These are phyloP conservation scores for Melanotaenia maccullochi DNA, from an alignment of 2,797 vertebrate species.

Conservation along the genomic window DNA sequence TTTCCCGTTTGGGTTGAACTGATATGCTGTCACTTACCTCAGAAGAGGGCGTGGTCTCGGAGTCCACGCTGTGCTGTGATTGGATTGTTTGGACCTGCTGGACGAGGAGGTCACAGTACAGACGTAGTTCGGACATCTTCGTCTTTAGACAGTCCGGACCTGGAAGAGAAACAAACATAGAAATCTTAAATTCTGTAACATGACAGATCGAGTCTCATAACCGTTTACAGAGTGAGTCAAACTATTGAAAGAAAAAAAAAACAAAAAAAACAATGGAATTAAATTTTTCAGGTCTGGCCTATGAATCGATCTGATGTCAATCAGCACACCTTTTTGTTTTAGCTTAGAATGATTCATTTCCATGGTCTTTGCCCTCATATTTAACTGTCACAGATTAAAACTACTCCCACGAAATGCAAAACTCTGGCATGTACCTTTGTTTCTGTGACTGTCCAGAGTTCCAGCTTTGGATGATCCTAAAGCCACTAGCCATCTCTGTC, in stretches of 20 bases:
- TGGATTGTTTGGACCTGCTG: slow-evolving; percentile 98
- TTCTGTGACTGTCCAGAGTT: slow-evolving; percentile 91
- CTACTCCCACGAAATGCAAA: too few species aligned
- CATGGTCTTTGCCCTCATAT: too few species aligned
- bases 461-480: slow-evolving; percentile 96
- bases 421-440: slow-evolving; percentile 84
- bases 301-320: too few species aligned
- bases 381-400: too few species aligned
- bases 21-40: slow-evolving; percentile 81
- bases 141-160: slow-evolving; percentile 96
- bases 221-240: too few species aligned
- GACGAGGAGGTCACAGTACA: slow-evolving; percentile 97
- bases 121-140: slow-evolving; percentile 98
- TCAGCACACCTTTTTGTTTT: too few species aligned
- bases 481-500: slow-evolving; percentile 95
- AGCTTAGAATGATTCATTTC: too few species aligned
- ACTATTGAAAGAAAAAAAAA: too few species aligned
- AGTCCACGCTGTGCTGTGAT: slow-evolving; percentile 84
- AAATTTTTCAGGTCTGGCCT: too few species aligned
- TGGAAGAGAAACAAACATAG: slow-evolving; percentile 28
- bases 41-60: slow-evolving; percentile 78
- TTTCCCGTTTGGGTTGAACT: too few species aligned
- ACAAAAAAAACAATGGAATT: too few species aligned
- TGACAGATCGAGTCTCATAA: background rate
- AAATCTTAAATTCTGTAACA: too few species aligned